These are phyloP conservation scores for Dicerorhinus sumatrensis DNA, from an alignment of 2,113 vertebrate genomes.

Conservation along the genomic window DNA sequence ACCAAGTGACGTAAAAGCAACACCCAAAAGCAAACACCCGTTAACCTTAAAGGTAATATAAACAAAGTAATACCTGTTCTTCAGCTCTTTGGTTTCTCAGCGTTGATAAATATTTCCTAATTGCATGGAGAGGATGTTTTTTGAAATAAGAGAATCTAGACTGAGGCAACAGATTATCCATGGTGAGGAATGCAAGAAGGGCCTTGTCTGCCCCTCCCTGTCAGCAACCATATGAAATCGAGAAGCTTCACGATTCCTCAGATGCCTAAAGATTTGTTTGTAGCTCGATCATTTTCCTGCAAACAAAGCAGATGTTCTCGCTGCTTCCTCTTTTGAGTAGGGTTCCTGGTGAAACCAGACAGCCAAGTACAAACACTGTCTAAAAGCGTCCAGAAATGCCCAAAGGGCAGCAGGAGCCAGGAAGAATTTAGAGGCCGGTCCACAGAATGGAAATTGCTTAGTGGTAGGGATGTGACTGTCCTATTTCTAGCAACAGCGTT, in stretches of 20 bases:
- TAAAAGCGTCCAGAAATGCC: constrained; percentile 79
- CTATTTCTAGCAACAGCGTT: constrained; percentile 78
- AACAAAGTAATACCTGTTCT: constrained; percentile 81
- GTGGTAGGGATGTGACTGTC: constrained; percentile 60
- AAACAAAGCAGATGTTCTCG: constrained; percentile 19
- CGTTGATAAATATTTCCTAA: constrained; percentile 72
- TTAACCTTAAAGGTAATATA: constrained; percentile 46
- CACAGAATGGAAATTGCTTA: constrained; percentile 77
- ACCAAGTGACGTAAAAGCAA: neutral
- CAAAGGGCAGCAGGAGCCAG: constrained; percentile 50
- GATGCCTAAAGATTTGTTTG: constrained; percentile 12
- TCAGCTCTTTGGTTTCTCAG: constrained; percentile 76
- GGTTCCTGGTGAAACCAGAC: constrained; percentile 72
- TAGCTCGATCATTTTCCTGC: constrained; percentile 57
- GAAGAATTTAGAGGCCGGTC: constrained; percentile 73
- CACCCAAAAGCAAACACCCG: constrained; percentile 34
- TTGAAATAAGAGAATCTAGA: constrained; percentile 76
- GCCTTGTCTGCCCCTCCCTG: constrained; percentile 59
- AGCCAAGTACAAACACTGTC: constrained; percentile 3
- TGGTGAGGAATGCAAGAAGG: constrained; percentile 63
- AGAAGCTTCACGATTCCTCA: constrained; percentile 31
- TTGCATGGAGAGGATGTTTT: constrained; percentile 78
- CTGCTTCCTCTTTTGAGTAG: constrained; percentile 64
- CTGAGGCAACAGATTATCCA: constrained; percentile 83
- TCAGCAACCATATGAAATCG: constrained; percentile 52